Conservation (phyloP, 2,113 vertebrate genomes). For the Nymphicus hollandicus region DNA sequence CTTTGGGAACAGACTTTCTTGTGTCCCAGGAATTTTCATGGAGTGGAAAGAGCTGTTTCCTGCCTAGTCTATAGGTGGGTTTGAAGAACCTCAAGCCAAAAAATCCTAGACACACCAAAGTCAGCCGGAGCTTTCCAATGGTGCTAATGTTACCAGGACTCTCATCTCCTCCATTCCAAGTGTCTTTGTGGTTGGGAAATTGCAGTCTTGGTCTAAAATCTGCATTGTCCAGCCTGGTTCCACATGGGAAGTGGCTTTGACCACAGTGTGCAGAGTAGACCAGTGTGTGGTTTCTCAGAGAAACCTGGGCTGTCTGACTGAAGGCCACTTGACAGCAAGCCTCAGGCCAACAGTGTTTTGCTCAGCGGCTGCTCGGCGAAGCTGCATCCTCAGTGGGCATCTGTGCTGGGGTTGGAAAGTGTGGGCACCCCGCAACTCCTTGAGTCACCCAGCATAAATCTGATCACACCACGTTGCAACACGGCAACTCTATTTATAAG, state of each 20-base stretch:
- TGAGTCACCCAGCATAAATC: background rate
- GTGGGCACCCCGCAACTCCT: background rate
- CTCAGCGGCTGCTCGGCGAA: background rate
- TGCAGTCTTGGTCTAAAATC: background rate
- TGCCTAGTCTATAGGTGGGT: background rate
- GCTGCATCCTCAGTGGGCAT: background rate
- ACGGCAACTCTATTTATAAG: background rate
- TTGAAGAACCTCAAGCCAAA: conserved; percentile 3
- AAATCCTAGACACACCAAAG: conserved; percentile 25
- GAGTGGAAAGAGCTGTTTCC: background rate
- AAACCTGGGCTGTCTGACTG: background rate
- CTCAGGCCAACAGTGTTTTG: background rate
- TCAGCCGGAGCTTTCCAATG: background rate
- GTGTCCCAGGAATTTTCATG: background rate
- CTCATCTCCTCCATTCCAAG: background rate
- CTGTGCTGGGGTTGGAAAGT: background rate
- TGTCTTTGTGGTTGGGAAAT: conserved; percentile 27
- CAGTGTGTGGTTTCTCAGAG: background rate
- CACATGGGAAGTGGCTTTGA: conserved; percentile 48
- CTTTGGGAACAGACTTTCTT: background rate
- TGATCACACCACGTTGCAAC: background rate
- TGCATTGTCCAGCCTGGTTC: background rate
- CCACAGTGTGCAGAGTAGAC: background rate
- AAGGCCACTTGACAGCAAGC: background rate
- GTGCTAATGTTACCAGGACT: background rate